A percentile compares a stretch with the other conserved stretches of the same genome.
These are phyloP conservation scores for Steromphala cineraria DNA, from an alignment of 2,888 invertebrate species.

Conservation along the genomic window DNA sequence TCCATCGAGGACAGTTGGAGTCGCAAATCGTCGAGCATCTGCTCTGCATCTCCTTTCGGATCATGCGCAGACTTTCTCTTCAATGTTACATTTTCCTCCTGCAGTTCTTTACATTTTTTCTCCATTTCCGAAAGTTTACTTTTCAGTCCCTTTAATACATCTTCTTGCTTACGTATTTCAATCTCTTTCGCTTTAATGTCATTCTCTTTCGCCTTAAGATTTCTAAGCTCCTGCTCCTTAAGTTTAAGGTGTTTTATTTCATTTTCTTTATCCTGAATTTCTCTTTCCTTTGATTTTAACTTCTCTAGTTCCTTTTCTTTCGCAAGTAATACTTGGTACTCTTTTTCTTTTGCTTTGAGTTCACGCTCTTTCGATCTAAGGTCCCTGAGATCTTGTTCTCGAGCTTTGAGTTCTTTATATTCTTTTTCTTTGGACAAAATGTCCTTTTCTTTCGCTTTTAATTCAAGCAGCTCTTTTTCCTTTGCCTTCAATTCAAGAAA, in stretches of 20 bases:
- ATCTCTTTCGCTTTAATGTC: slow-evolving; percentile 4
- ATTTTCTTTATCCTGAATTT: background rate
- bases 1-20: slow-evolving; percentile 53
- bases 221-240: slow-evolving; percentile 1
- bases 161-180: slow-evolving; percentile 13
- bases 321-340: slow-evolving; percentile 33
- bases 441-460: slow-evolving; percentile 6
- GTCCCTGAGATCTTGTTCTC: background rate
- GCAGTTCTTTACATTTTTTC: slow-evolving; percentile 46
- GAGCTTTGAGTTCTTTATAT: background rate
- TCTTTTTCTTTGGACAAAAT: background rate
- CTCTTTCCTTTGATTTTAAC: slow-evolving; percentile 15
- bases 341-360: slow-evolving; percentile 30
- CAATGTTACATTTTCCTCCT: slow-evolving; percentile 50
- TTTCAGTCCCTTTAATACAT: slow-evolving; percentile 30
- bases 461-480: background rate
- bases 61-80: slow-evolving; percentile 33
- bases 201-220: slow-evolving; percentile 12
- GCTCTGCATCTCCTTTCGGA: slow-evolving; percentile 32
- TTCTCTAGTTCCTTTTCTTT: slow-evolving; percentile 32
- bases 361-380: background rate
- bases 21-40: slow-evolving; percentile 32
- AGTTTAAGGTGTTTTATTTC: slow-evolving; percentile 2
- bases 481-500: slow-evolving; percentile 4
- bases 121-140: slow-evolving; percentile 49